These are phyloP conservation scores for Coregonus sp. DNA, from an alignment of 2,797 vertebrate species.

Conservation along the genomic window DNA sequence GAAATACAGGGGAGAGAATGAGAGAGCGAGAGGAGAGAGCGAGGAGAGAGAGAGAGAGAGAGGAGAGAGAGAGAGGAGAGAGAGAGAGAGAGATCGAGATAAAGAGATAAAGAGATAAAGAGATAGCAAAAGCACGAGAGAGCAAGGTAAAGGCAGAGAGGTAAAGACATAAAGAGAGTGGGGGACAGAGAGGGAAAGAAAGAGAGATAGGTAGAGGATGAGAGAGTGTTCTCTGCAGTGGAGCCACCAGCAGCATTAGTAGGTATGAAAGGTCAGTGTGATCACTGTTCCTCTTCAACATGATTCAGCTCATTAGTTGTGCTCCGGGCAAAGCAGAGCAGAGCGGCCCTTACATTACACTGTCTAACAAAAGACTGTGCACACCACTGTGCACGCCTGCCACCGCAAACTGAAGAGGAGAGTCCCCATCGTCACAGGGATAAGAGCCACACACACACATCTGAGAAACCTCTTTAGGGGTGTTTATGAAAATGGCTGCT, in stretches of 20 bases:
- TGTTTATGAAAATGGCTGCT: conserved; percentile 42
- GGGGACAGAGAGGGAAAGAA: conserved; percentile 2
- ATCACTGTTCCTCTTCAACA: conserved; percentile 52
- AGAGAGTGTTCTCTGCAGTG: not conserved
- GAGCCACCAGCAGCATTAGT: conserved; percentile 10
- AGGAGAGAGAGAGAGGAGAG: conserved; percentile 1
- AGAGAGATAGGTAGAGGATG: conserved; percentile 8
- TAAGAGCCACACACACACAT: conserved; percentile 29
- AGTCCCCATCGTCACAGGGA: conserved; percentile 65
- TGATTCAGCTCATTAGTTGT: conserved; percentile 67
- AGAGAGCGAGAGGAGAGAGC: conserved; percentile 5
- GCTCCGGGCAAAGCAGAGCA: conserved; percentile 46
- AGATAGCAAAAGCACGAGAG: not conserved
- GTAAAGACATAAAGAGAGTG: not conserved
- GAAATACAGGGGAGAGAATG: not conserved
- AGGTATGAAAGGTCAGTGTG: conserved; percentile 54
- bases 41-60: not conserved
- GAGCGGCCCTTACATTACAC: conserved; percentile 64
- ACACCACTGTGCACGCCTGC: conserved; percentile 17
- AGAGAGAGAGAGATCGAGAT: not conserved
- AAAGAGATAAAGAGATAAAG: not conserved
- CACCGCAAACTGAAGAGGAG: conserved; percentile 65
- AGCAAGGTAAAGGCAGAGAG: not conserved
- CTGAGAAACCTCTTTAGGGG: conserved; percentile 42
- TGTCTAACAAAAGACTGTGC: conserved; percentile 62